A percentile compares a stretch with the other conserved stretches of the same genome.
Evolutionary conservation across 2,113 vertebrate species (phyloP).

Genomic region (Trogon surrucura): DNA sequence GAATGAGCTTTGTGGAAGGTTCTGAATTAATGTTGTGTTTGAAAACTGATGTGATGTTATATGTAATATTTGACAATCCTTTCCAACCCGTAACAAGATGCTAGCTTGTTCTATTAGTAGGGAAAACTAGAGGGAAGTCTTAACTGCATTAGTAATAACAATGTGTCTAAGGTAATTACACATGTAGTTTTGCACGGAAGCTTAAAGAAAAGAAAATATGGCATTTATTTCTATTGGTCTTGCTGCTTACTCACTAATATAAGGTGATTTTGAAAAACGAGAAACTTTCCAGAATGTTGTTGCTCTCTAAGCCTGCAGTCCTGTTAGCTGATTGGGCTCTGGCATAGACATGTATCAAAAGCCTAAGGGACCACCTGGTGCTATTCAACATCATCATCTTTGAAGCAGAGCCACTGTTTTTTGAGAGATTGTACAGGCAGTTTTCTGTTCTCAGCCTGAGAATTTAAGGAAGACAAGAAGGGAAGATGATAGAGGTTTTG

Average conservation of each 20-base stretch:
- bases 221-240: not conserved
- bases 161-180: not conserved
- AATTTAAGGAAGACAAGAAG: not conserved
- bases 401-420: not conserved
- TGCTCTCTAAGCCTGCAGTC: not conserved
- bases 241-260: not conserved
- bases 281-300: not conserved
- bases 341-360: accelerated
- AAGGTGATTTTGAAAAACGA: not conserved
- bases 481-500: too few relatives aligned
- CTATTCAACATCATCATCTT: not conserved
- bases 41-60: not conserved
- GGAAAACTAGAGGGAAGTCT: not conserved
- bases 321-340: not conserved
- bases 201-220: not conserved
- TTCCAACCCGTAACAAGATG: not conserved
- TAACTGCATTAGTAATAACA: not conserved
- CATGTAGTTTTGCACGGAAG: not conserved
- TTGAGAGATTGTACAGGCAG: not conserved
- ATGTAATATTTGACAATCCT: not conserved
- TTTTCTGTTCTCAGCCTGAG: not conserved
- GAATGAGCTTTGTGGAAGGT: not conserved
- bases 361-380: not conserved
- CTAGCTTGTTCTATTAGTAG: not conserved
- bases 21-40: not conserved